Evolutionary conservation across 2,113 vertebrate species (phyloP), one percentile per base, ranked within the genome.

Genomic region (Tyto alba): DNA sequence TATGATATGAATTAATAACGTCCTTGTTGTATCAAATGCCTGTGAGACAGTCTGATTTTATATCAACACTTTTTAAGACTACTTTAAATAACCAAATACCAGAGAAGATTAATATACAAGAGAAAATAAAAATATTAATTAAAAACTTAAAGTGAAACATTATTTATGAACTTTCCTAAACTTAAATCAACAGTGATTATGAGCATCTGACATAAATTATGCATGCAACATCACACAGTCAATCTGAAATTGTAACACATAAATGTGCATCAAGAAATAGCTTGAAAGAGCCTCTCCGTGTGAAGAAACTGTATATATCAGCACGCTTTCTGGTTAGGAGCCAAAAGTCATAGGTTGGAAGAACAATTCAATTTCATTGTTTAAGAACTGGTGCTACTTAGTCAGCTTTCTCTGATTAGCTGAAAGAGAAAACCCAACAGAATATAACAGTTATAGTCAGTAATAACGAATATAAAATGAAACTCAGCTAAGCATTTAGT

Each of bases 391-490:
- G 12, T 75, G 38, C 16, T 92, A 89, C 52, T 89, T 89, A 80
- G 26, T 78, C 85, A 94, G 36, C 23, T 96, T 94, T 81, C 57
- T 66, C 36, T 79, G 81, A 89, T 82, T 67, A 91, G 40, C 27
- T 91, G 41, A 87, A 86, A 95, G 36, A 89, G 53, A 93, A 92
- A 84, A 63, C 29, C 23, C 62, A 60, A 55, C 7, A 72, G 47
- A 91, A 78, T 55, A 60, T 5, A 71, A 67, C 4, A 83, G 68
- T 45, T 90, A 52, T 17, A 89, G 53, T 91, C 43, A 41, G 43
- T 64, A 89, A 91, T 64, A 87, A 77, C 67, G 76, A 91, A 89
- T 78, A 85, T 57, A 91, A 93, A 94, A 78, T 91, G 43, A 89
- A 92, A 89, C n/a, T 55, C 66, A 56, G 23, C 0, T 19, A 60